These are phyloP conservation scores for Macquaria australasica DNA, from an alignment of 2,113 vertebrate species.

Conservation along the genomic window DNA sequence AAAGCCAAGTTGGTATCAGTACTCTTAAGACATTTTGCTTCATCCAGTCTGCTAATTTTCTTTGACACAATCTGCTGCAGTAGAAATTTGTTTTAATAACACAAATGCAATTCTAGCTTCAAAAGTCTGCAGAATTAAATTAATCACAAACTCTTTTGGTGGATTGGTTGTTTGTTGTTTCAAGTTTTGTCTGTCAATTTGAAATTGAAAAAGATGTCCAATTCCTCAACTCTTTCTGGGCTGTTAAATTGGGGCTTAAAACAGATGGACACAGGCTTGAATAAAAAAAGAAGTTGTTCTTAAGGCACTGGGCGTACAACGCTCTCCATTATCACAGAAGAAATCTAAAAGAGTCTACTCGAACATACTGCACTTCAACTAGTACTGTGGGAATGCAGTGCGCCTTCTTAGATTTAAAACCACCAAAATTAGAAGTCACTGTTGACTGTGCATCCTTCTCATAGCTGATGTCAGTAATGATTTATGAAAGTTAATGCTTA, in stretches of 20 bases:
- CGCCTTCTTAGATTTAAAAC: conserved; percentile 21
- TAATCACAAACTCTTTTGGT: background rate
- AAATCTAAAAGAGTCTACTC: conserved; percentile 22
- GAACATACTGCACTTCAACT: background rate
- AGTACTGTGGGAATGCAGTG: conserved; percentile 30
- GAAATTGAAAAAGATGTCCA: background rate
- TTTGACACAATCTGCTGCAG: background rate
- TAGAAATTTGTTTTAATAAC: background rate
- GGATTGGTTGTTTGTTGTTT: background rate
- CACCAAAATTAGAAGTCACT: conserved; percentile 4
- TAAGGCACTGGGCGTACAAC: background rate
- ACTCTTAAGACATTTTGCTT: background rate
- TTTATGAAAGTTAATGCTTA: conserved; percentile 35
- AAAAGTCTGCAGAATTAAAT: background rate
- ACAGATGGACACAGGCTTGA: background rate
- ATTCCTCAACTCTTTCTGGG: background rate
- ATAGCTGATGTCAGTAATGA: conserved; percentile 39
- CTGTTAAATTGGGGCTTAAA: background rate
- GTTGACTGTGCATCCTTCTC: conserved; percentile 19
- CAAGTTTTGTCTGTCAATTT: background rate
- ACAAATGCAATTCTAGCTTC: background rate
- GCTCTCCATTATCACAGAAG: background rate
- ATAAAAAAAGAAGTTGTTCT: background rate
- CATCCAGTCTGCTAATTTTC: background rate
- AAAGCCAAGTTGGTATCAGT: background rate